A percentile compares a stretch with the other conserved stretches of the same genome.
Evolutionary conservation across 2,797 vertebrate species (phyloP).

Genomic region (Peromyscus nudipes): DNA sequence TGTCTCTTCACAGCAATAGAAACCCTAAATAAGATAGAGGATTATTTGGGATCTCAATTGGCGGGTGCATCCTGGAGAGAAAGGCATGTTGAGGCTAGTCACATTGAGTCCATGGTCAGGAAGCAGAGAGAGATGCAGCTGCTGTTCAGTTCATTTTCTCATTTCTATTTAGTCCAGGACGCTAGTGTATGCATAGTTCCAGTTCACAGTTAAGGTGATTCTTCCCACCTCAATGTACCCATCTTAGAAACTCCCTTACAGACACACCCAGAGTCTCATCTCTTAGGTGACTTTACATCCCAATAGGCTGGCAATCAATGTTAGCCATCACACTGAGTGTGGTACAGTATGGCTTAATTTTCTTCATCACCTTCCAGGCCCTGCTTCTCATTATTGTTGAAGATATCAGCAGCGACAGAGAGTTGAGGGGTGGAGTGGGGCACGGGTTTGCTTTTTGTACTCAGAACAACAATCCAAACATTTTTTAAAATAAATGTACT

Average conservation of each 20-base stretch:
- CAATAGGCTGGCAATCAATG: neutral
- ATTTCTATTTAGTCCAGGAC: neutral
- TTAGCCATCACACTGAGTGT: neutral
- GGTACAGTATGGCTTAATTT: neutral
- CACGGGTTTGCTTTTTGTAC: neutral
- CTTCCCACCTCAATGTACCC: neutral
- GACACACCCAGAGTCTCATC: neutral
- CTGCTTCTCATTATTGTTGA: neutral
- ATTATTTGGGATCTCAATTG: neutral
- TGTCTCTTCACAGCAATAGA: neutral
- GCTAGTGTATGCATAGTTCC: neutral
- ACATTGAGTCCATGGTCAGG: neutral
- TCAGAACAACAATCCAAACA: neutral
- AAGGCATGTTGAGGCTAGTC: neutral
- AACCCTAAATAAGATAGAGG: neutral
- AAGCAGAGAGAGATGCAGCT: neutral
- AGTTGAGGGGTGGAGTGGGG: fast-evolving
- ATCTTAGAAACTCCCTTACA: neutral
- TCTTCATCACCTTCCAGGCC: neutral
- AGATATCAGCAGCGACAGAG: fast-evolving
- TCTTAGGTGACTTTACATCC: neutral
- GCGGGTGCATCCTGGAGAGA: neutral
- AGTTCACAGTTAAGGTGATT: neutral
- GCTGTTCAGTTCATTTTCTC: neutral
- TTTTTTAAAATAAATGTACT: neutral